Base-by-base conservation (phyloP, 1,140 invertebrate genomes). In the Drosophila nebulosa region DNA sequence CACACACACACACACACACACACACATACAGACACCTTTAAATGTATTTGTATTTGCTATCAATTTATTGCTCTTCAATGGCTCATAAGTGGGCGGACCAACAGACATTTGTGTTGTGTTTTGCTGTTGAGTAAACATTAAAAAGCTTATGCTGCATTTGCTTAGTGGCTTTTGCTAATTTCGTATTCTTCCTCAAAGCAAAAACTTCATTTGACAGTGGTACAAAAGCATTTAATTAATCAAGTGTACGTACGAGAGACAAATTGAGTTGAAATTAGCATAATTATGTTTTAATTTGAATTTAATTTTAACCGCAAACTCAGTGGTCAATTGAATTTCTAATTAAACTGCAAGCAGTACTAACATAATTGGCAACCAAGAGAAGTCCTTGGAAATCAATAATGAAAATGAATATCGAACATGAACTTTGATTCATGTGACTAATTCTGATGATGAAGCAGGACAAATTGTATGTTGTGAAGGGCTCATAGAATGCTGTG, bases 61-160 rank as follows among this genome's bases (percentile, higher is more conserved):
- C 72, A 79, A 79, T 84, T 72, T 75, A 58, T 77, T 80, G 77
- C 75, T 53, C 57, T 58, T 72, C 57, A 22, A 74, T 68, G 70
- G 51, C 30, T 74, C 57, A 52, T 16, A 39, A 18, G 35, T 14
- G 14, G 22, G 6, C 16, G 22, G 30, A 21, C 10, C 5, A 10
- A 14, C 12, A 6, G 18, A 21, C 10, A 56, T 21, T 18, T 26
- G 36, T 14, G 14, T 7, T n/a, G n/a, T n/a, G n/a, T n/a, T n/a
- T n/a, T n/a, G n/a, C n/a, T 36, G 3, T 36, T 36, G 35, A 36
- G 14, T 56, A 56, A 56, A 30, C 63, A 74, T 74, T 75, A 75
- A 53, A 59, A 56, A 68, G 58, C 59, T 55, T 69, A 61, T 86
- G 74, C 78, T 88, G 81, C 83, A 86, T 74, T 88, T 86, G 69